phyloP scores from a whole-genome alignment of 2,888 invertebrate species.

The Dasysyrphus albostriatus region DNA sequence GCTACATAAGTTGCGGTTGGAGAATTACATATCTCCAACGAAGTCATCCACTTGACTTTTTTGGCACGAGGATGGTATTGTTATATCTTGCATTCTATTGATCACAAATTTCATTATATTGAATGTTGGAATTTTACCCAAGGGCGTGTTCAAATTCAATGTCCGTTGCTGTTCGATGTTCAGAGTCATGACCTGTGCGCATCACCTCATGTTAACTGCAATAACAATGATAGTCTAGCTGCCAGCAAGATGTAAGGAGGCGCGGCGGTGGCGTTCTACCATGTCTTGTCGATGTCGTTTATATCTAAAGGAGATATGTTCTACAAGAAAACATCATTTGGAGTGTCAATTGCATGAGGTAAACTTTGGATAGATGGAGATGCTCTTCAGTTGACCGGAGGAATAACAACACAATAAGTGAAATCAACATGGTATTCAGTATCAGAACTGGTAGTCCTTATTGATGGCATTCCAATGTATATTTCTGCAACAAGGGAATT shows the following conservation, averaged over 20 bases:
- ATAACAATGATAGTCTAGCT: constrained; percentile 62
- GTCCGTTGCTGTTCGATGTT: neutral
- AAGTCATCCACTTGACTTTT: too few relatives aligned
- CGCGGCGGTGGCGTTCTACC: neutral
- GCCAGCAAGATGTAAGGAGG: constrained; percentile 56
- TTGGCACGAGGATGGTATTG: too few relatives aligned
- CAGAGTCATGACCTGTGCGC: constrained; percentile 63
- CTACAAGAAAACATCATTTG: constrained; percentile 23
- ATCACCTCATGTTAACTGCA: constrained; percentile 70
- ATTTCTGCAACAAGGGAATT: neutral
- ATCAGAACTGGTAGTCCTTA: constrained; percentile 26
- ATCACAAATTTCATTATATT: too few relatives aligned
- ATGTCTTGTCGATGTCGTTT: constrained; percentile 67
- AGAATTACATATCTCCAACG: too few relatives aligned
- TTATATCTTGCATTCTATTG: too few relatives aligned
- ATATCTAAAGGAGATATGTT: constrained; percentile 10
- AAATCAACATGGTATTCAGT: constrained; percentile 44
- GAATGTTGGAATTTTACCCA: too few relatives aligned
- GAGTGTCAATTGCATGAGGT: constrained; percentile 52
- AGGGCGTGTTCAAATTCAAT: neutral
- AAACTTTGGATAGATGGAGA: constrained; percentile 28
- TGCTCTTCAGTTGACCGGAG: constrained; percentile 48
- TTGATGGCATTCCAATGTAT: constrained; percentile 31
- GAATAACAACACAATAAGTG: constrained; percentile 37
- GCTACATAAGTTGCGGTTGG: too few relatives aligned